Conservation (phyloP, 2,113 vertebrate species). For the Meleagris gallopavo region DNA sequence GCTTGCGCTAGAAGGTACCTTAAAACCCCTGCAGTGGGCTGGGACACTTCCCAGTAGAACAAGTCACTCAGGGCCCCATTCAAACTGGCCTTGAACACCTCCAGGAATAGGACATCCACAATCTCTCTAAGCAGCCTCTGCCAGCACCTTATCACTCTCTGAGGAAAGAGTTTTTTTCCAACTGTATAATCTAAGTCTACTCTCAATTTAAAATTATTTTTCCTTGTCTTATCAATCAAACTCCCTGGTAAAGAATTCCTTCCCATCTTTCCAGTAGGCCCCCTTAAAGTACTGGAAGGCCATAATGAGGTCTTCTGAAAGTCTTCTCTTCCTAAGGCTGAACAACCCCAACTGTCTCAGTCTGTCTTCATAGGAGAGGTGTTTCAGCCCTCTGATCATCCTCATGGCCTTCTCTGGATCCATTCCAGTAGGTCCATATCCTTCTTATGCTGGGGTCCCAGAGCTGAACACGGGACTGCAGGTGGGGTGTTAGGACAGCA, state of each 20-base stretch:
- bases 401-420: not conserved
- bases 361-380: not conserved
- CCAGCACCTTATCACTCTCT: not conserved
- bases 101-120: not conserved
- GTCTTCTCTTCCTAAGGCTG: not conserved
- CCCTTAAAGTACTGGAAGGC: not conserved
- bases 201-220: not conserved
- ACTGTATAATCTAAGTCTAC: not conserved
- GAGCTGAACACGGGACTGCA: not conserved
- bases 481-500: not conserved
- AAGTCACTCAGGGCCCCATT: not conserved
- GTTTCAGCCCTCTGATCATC: not conserved
- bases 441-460: not conserved
- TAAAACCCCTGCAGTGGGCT: not conserved
- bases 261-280: not conserved
- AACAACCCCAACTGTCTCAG: not conserved
- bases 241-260: not conserved
- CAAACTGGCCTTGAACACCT: not conserved
- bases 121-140: not conserved
- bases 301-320: not conserved
- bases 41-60: not conserved
- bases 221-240: not conserved
- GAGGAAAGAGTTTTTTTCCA: not conserved
- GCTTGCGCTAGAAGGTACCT: not conserved
- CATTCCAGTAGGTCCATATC: not conserved